Conservation (phyloP, 2,797 vertebrate genomes). For the Leptodactylus fallax region DNA sequence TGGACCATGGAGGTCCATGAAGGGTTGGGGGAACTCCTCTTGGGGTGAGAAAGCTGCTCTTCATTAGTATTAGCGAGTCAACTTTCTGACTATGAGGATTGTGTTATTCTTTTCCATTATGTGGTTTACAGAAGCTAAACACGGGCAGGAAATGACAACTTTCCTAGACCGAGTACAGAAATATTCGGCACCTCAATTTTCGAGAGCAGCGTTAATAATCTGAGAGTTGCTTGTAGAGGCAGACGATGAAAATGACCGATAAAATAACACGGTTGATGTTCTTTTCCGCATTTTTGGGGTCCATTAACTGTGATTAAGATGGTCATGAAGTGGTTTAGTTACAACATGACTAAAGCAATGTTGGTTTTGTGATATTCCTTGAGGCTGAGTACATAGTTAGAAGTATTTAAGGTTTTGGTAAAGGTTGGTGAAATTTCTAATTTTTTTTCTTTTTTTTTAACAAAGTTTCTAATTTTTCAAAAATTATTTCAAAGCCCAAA, state of each 20-base stretch:
- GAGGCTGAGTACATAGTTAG: not conserved
- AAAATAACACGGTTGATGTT: constrained; percentile 11
- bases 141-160: constrained; percentile 45
- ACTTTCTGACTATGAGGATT: not conserved
- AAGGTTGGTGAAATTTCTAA: not conserved
- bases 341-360: not conserved
- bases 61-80: constrained; percentile 51
- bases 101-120: constrained; percentile 57
- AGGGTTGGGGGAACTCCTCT: not conserved
- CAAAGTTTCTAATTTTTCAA: too few species aligned
- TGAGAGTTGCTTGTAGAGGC: not conserved
- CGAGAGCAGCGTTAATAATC: not conserved
- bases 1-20: too few species aligned
- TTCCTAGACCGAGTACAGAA: constrained; percentile 30
- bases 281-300: constrained; percentile 3
- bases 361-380: not conserved
- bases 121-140: constrained; percentile 52
- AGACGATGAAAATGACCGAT: constrained; percentile 27
- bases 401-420: not conserved
- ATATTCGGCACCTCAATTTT: constrained; percentile 43
- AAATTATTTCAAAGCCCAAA: too few species aligned
- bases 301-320: constrained; percentile 17
- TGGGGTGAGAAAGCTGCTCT: constrained; percentile 36
- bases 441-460: not conserved
- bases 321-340: not conserved